Evolutionary conservation across 2,888 invertebrate genomes (phyloP).

Genomic region (Mayetiola destructor): DNA sequence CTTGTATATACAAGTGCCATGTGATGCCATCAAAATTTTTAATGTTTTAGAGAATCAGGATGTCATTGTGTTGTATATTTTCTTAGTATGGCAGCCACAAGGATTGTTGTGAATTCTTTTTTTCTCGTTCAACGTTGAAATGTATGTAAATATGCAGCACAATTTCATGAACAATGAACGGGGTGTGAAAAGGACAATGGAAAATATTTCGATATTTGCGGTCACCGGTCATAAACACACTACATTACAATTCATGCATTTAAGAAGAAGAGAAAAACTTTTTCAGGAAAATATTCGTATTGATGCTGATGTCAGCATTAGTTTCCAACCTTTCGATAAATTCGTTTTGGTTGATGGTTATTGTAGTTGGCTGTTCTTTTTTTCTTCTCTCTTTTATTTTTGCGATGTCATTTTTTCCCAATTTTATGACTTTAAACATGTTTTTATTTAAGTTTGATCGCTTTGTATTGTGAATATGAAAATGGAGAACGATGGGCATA

Average conservation of each 20-base stretch:
- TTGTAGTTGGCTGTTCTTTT: not conserved
- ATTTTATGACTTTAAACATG: slow-evolving; percentile 13
- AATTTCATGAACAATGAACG: too few relatives aligned
- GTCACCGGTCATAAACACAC: slow-evolving; percentile 8
- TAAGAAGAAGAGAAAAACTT: slow-evolving; percentile 7
- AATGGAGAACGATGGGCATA: too few relatives aligned
- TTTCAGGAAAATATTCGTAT: not conserved
- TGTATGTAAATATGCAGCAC: too few relatives aligned
- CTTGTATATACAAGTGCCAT: not conserved
- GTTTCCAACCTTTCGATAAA: not conserved
- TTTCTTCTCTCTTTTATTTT: not conserved
- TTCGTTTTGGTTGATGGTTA: not conserved
- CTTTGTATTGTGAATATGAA: too few relatives aligned
- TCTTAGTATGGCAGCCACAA: too few relatives aligned
- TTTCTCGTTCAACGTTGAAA: not conserved
- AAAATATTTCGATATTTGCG: slow-evolving; percentile 2
- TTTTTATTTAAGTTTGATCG: too few relatives aligned
- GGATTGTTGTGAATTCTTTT: not conserved
- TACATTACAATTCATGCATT: slow-evolving; percentile 3
- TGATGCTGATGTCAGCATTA: not conserved
- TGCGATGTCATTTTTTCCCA: slow-evolving; percentile 1
- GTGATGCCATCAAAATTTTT: not conserved
- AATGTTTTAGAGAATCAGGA: slow-evolving; percentile 4
- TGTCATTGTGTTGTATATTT: not conserved
- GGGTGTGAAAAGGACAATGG: not conserved